Evolutionary conservation across 2,888 invertebrate species (phyloP).

Genomic region (Oligia strigilis): DNA sequence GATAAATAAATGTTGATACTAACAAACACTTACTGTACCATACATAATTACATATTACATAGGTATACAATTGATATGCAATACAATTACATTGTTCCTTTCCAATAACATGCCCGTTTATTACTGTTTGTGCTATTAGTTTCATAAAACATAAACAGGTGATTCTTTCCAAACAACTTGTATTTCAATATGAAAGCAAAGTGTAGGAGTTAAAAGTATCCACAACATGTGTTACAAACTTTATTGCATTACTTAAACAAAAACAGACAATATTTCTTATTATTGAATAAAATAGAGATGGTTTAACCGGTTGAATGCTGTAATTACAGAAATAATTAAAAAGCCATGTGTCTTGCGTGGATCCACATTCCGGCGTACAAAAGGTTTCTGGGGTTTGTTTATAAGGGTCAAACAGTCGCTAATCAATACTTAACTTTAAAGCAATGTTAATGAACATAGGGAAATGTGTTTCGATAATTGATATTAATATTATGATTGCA

Average conservation of each 20-base stretch:
- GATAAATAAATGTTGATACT: slow-evolving; percentile 18
- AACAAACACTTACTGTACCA: slow-evolving; percentile 2
- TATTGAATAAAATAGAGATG: not conserved
- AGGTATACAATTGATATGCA: slow-evolving; percentile 1
- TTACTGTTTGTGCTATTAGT: slow-evolving; percentile 20
- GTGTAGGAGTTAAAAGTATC: slow-evolving; percentile 28
- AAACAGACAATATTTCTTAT: not conserved
- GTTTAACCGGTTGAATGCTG: not conserved
- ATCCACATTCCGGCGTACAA: too few species aligned
- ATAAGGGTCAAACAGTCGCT: too few species aligned
- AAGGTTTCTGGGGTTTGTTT: too few species aligned
- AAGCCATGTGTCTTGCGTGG: too few species aligned
- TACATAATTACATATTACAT: not conserved
- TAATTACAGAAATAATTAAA: too few species aligned
- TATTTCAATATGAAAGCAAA: slow-evolving; percentile 25
- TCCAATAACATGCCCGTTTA: slow-evolving; percentile 1
- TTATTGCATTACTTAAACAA: slow-evolving; percentile 27
- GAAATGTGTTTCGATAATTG: not conserved
- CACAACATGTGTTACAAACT: slow-evolving; percentile 45
- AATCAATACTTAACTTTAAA: too few species aligned
- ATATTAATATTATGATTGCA: slow-evolving; percentile 75
- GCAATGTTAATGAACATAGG: too few species aligned
- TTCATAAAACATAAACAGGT: slow-evolving; percentile 49
- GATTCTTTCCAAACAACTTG: slow-evolving; percentile 40
- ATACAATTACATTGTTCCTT: slow-evolving; percentile 7